Base-by-base conservation (phyloP, 1,140 invertebrate species). In the Atopsyche davidsoni region DNA sequence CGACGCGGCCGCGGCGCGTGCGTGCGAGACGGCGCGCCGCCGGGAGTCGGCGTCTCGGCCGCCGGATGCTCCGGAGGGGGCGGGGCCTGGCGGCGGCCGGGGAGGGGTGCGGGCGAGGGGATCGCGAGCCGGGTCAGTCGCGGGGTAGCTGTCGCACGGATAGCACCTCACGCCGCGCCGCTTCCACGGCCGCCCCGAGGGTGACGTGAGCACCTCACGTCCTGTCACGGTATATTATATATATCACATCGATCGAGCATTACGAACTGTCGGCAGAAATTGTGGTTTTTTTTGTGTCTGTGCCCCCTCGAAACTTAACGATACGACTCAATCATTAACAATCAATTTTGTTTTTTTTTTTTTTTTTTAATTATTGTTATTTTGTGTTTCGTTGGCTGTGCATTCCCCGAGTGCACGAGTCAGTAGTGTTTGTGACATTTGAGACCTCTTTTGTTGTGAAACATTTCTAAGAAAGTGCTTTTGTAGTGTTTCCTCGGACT, bases 51-150 rank as follows among this genome's bases (percentile, higher is more conserved):
- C 28, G 39, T 22, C 43, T 21, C 6, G 3, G 32, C 24, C 51
- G 47, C 44, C 18, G 45, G 13, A n/a, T 40, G 23, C 38, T 23
- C 23, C 22, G 10, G 21, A 39, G 18, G 49, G 32, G 40, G 31
- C 32, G 54, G 40, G 49, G 54, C 45, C 14, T 24, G 42, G 44
- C 45, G 25, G 41, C 23, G 23, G 25, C 18, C 40, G 18, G 55
- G 50, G 35, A 31, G 23, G 14, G 39, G 23, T 23, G 25, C 13
- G 40, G 38, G 18, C n/a, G 38, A 22, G 49, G 49, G 48, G 19
- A 16, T 13, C 13, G 14, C 21, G 41, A 24, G 31, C 32, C 18
- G 48, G 23, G 17, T 42, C 21, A 41, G 55, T 51, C 45, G 55
- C 54, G 45, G 54, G 45, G 44, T 46, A 13, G 18, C 24, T 34